These are phyloP conservation scores for Crotalus viridis DNA, from an alignment of 2,113 vertebrate species.

Conservation along the genomic window DNA sequence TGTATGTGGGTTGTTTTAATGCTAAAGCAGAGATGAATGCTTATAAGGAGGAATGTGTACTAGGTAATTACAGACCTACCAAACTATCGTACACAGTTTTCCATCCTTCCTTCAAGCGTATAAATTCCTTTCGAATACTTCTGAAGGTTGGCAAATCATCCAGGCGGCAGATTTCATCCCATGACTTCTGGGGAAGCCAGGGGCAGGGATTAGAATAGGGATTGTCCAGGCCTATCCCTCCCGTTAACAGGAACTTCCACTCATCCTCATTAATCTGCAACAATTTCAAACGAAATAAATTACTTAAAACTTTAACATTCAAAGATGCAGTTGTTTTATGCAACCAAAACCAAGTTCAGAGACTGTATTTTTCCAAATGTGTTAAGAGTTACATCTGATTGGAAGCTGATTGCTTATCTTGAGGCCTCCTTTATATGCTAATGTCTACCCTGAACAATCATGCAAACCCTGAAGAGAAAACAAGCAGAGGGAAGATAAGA, in stretches of 20 bases:
- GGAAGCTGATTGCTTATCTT: neutral
- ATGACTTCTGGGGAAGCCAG: slow-evolving; percentile 85
- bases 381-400: neutral
- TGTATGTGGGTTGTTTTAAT: neutral
- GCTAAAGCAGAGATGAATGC: neutral
- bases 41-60: neutral
- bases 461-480: neutral
- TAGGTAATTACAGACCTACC: slow-evolving; percentile 64
- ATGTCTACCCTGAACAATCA: neutral
- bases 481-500: neutral
- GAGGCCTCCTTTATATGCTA: neutral
- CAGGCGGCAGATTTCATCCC: slow-evolving; percentile 86
- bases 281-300: slow-evolving; percentile 10
- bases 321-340: neutral
- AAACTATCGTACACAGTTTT: slow-evolving; percentile 83
- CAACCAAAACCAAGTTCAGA: neutral
- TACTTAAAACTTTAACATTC: neutral
- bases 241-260: slow-evolving; percentile 87
- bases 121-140: slow-evolving; percentile 74
- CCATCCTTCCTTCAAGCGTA: slow-evolving; percentile 77
- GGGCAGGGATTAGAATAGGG: slow-evolving; percentile 79
- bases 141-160: slow-evolving; percentile 74
- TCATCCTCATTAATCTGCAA: slow-evolving; percentile 79
- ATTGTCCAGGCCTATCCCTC: slow-evolving; percentile 85
- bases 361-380: neutral